A percentile compares a stretch with the other conserved stretches of the same genome.
Evolutionary conservation across 2,113 vertebrate species (phyloP).

Genomic region (Sylvia atricapilla): DNA sequence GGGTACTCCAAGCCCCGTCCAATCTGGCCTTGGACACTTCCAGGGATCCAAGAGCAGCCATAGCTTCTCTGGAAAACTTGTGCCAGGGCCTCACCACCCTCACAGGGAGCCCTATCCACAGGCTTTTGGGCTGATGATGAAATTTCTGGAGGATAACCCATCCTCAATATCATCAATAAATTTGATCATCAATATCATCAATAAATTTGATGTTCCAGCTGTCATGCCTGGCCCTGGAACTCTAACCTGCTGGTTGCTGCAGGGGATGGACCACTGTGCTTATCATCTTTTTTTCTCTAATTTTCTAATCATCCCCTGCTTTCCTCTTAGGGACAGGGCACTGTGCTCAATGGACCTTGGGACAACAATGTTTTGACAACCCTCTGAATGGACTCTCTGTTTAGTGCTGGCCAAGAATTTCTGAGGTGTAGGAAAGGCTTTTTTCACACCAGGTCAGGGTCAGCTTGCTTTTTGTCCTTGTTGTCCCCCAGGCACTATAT

Average conservation of each 20-base stretch:
- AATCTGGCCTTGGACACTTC: not conserved
- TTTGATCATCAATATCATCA: no score
- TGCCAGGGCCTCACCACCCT: not conserved
- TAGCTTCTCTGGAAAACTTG: not conserved
- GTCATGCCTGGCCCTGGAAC: not conserved
- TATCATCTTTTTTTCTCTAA: not conserved
- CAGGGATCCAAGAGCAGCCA: not conserved
- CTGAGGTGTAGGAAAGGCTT: not conserved
- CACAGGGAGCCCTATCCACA: not conserved
- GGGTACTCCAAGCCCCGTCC: fast-evolving
- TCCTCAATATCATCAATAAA: no score
- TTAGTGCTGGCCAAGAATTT: not conserved
- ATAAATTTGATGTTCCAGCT: not conserved
- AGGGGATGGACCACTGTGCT: not conserved
- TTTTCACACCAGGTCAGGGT: not conserved
- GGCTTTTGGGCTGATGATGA: not conserved
- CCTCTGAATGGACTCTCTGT: not conserved
- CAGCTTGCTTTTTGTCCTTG: not conserved
- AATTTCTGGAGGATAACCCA: not conserved
- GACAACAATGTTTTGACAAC: not conserved
- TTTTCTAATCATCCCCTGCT: not conserved
- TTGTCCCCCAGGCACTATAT: not conserved
- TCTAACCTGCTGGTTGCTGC: not conserved
- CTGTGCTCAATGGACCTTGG: no score
- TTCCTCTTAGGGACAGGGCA: not conserved